phyloP scores from a whole-genome alignment of 1,140 invertebrate species.

The Phortica variegata region DNA sequence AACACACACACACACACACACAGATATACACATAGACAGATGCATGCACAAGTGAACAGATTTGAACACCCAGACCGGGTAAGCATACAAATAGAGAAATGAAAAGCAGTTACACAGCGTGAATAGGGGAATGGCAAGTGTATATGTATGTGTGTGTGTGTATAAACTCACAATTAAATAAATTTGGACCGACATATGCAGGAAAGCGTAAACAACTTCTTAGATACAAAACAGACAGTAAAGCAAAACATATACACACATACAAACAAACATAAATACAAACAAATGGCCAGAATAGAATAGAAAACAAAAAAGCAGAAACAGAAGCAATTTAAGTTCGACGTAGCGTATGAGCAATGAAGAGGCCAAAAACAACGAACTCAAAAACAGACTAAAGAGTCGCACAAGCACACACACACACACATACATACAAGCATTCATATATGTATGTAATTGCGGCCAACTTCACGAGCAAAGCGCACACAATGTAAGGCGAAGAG shows the following conservation, averaged over 20 bases:
- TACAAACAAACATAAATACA: constrained; percentile 3
- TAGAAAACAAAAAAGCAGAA: constrained; percentile 8
- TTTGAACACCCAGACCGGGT: constrained; percentile 25
- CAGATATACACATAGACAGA: neutral
- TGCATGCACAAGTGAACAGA: constrained; percentile 12
- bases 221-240: too few relatives aligned
- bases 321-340: constrained; percentile 8
- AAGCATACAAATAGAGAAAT: too few relatives aligned
- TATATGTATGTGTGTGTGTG: too few relatives aligned
- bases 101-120: too few relatives aligned
- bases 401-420: too few relatives aligned
- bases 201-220: constrained; percentile 42
- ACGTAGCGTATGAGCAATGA: neutral
- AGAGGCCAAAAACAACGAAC: neutral
- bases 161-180: constrained; percentile 36
- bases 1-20: too few relatives aligned
- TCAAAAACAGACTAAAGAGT: neutral
- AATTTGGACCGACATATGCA: constrained; percentile 48
- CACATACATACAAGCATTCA: too few relatives aligned
- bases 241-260: too few relatives aligned
- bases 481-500: too few relatives aligned
- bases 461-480: too few relatives aligned
- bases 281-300: constrained; percentile 2
- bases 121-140: too few relatives aligned
- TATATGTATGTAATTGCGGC: too few relatives aligned